Evolutionary conservation across 2,888 invertebrate genomes (phyloP).

Genomic region (Eupithecia vulgata): DNA sequence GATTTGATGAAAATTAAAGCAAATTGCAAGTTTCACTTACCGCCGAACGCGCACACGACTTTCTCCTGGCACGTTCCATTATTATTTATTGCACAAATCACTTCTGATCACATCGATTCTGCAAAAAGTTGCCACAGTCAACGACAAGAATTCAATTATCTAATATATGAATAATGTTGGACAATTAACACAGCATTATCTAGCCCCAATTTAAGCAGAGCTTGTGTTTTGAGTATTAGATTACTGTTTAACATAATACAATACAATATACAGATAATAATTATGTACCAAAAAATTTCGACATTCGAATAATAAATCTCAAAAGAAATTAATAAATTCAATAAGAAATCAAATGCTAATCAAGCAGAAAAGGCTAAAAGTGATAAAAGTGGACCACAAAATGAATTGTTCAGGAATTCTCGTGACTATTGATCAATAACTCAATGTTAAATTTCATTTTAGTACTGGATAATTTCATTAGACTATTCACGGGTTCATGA

Average conservation of each 20-base stretch:
- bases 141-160: background rate
- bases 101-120: constrained; percentile 1
- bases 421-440: background rate
- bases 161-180: no score
- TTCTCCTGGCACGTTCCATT: background rate
- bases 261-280: background rate
- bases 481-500: background rate
- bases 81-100: background rate
- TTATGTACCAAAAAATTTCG: background rate
- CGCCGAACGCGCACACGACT: background rate
- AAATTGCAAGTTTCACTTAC: background rate
- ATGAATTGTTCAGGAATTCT: background rate
- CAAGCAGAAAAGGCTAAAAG: background rate
- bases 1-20: background rate
- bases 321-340: background rate
- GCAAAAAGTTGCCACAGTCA: background rate
- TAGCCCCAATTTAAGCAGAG: no score
- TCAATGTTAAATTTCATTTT: background rate
- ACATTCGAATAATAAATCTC: background rate
- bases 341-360: background rate
- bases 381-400: background rate
- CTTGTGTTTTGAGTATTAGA: no score
- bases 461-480: background rate
- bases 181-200: no score
- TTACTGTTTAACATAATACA: no score